Base-by-base conservation (phyloP, 2,113 vertebrate genomes). In the Petrocephalus zakoni region DNA sequence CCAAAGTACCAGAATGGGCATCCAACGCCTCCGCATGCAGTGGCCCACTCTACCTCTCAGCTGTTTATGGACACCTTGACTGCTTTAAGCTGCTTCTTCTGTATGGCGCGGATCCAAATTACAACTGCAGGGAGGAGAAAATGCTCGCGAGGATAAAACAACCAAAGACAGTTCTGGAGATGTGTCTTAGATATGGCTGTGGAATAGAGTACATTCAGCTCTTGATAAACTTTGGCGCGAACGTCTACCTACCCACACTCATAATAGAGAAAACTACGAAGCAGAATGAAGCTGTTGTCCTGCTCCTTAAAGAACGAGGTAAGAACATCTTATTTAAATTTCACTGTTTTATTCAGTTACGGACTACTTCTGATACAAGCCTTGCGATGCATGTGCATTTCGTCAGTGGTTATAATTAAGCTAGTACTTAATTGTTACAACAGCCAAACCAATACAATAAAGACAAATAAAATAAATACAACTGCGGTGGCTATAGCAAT, bases 141-240 rank as follows among this genome's bases (percentile, higher is more conserved):
- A 91, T 94, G 88, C 93, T 95, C 85, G 89, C 90, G 9, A 91
- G 91, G 2, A 93, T 94, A 89, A 96, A 95, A 90, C 94, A 95
- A 88, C 95, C 95, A 52, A 96, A 95, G 89, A 96, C 95, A 0
- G 95, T 96, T 89, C 92, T 96, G 89, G 96, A 96, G 90, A 95
- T 95, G 93, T 96, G 96, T 89, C 93, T 96, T 17, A 93, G 93
- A 89, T 93, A 96, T 5, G 95, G 95, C 89, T 96, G 95, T 7
- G 94, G 93, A 0, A 87, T 93, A 0, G 95, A 97, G 56, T 99
- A 97, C 90, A 83, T 98, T 86, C 92, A 95, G 90, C 94, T 99
- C 11, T 96, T 99, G 84, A 95, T 99, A 85, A 97, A 99, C 93
- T 99, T 99, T 5, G 98, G 98, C 9, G 98, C 98, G 13, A 97